These are phyloP conservation scores for Poecile montanus DNA, from an alignment of 2,797 vertebrate genomes.

Conservation along the genomic window DNA sequence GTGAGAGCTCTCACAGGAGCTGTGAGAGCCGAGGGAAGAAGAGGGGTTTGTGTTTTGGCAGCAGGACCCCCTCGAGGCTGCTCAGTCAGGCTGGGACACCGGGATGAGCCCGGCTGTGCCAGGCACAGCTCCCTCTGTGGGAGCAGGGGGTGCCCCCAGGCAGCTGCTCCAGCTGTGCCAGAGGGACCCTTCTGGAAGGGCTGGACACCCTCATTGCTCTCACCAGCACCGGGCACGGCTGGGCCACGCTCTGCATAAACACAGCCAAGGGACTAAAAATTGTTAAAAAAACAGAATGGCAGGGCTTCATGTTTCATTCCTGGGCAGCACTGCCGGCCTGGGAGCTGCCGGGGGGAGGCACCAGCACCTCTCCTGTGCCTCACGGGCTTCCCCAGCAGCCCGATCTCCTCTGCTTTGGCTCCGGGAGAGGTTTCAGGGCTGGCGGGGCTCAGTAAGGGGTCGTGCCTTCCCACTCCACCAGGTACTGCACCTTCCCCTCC, in stretches of 20 bases:
- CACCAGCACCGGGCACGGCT: accelerated
- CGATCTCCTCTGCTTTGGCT: background rate
- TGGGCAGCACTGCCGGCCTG: background rate
- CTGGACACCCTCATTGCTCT: background rate
- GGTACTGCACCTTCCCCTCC: slow-evolving; percentile 93
- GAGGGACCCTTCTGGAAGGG: background rate
- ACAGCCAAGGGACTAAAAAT: background rate
- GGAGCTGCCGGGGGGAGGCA: accelerated
- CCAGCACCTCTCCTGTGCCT: background rate
- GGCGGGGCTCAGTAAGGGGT: slow-evolving; percentile 84
- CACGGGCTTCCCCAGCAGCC: background rate
- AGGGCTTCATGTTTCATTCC: background rate
- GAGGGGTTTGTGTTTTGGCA: background rate
- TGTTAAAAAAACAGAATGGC: accelerated
- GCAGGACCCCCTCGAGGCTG: background rate
- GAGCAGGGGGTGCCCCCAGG: background rate
- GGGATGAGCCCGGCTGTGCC: background rate
- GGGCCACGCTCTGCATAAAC: background rate
- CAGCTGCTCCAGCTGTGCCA: background rate
- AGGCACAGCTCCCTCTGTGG: accelerated
- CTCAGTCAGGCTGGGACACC: background rate
- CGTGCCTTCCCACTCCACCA: slow-evolving; percentile 95
- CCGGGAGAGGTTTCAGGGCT: background rate
- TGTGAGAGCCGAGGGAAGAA: background rate
- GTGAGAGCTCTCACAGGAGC: background rate